Evolutionary conservation across 2,888 invertebrate species (phyloP), one percentile per base, ranked within the genome.

Genomic region (Aspidiotus rigidus): DNA sequence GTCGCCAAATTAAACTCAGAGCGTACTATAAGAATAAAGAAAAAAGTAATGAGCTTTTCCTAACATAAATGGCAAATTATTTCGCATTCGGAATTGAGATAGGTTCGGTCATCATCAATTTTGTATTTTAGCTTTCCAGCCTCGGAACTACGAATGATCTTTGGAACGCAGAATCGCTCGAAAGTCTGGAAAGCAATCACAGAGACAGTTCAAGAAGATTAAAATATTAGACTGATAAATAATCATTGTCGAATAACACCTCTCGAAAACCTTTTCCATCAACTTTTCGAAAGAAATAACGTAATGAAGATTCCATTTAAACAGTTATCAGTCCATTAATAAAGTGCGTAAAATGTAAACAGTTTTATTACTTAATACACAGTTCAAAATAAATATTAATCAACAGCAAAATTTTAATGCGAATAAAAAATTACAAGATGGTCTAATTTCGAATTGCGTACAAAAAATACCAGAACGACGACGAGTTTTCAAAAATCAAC

Each of bases 1-100:
- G 71, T 74, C 5, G 71, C 73, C 8, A 72, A 69, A 57, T 71
- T 76, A 13, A 74, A 73, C 39, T 73, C 74, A 42, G 73, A 75
- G 55, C 71, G 75, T 15, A 72, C 73, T 8, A 49, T 49, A 28
- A 56, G 44, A 15, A 69, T 69, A 44, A 62, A 62, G 44, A 69
- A 69, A 42, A 69, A 69, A 39, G 69, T 69, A 69, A 61, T 17
- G 15, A 67, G 41, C 28, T 5, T 28, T 28, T 28, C 28, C 28
- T 5, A 28, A 28, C 28, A 28, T 28, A 28, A 3, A 2, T 49
- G 49, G 6, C n/a, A 6, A n/a, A 49, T 49, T 49, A 13, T 49
- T n/a, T n/a, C 49, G 1, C 49, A 49, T 1, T 49, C 3, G 6
- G n/a, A 49, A n/a, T 49, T 11, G 2, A 6, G 11, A n/a, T 49